Evolutionary conservation across 2,888 invertebrate genomes (phyloP).

Genomic region (Leucophora obtusa): DNA sequence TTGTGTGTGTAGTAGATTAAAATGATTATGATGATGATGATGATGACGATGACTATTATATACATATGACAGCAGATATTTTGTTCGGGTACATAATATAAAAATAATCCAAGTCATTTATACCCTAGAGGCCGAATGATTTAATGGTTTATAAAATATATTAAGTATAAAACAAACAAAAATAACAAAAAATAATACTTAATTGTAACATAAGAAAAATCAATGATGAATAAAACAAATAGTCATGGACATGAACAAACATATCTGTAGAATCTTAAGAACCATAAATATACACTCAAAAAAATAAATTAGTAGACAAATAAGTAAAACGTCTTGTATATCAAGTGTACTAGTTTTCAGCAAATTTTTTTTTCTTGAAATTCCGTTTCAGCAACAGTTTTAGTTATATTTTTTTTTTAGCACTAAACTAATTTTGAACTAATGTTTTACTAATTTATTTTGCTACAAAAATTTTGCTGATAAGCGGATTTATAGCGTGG

Average conservation of each 20-base stretch:
- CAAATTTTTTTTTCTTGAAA: too few relatives aligned
- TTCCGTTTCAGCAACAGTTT: too few relatives aligned
- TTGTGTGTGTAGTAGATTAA: too few relatives aligned
- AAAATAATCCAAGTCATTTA: slow-evolving; percentile 27
- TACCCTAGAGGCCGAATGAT: background rate
- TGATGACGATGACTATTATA: too few relatives aligned
- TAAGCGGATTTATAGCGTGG: too few relatives aligned
- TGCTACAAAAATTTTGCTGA: too few relatives aligned
- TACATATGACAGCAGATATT: background rate
- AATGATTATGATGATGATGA: background rate
- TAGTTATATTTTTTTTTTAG: too few relatives aligned
- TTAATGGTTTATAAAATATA: background rate
- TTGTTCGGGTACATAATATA: background rate
- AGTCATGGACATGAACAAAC: background rate
- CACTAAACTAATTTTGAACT: too few relatives aligned
- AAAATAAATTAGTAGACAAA: too few relatives aligned
- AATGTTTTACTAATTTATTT: too few relatives aligned
- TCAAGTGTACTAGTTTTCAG: too few relatives aligned
- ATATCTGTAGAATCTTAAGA: background rate
- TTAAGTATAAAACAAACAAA: background rate
- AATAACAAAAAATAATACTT: slow-evolving; percentile 10
- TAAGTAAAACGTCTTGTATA: too few relatives aligned
- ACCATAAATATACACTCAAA: background rate
- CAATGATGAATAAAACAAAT: slow-evolving; percentile 27
- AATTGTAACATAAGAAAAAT: slow-evolving; percentile 20